A percentile compares a stretch with the other conserved stretches of the same genome.
These are phyloP conservation scores for Spinus olivaceus DNA, from an alignment of 2,797 vertebrate species.

Conservation along the genomic window DNA sequence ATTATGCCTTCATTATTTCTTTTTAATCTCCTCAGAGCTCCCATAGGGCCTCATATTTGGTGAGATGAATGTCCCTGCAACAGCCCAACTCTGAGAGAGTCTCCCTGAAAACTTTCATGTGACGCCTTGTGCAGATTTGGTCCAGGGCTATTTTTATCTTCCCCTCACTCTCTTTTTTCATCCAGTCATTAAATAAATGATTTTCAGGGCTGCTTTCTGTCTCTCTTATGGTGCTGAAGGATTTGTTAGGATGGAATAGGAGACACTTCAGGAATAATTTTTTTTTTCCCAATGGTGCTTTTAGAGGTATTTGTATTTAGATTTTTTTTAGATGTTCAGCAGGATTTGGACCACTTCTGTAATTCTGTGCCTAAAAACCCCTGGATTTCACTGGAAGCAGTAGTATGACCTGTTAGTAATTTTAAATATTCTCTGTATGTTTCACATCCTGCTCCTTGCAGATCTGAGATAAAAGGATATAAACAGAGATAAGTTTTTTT, in stretches of 20 bases:
- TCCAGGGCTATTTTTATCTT: constrained; percentile 25
- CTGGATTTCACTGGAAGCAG: neutral
- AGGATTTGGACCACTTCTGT: neutral
- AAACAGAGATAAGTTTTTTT: constrained; percentile 36
- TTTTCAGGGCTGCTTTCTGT: neutral
- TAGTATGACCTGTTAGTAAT: neutral
- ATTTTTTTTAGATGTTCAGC: neutral
- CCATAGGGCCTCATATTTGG: constrained; percentile 64
- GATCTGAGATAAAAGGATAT: constrained; percentile 20
- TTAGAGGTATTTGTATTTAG: neutral
- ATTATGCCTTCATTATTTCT: constrained; percentile 74
- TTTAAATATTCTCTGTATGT: neutral
- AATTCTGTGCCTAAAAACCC: neutral
- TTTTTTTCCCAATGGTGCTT: neutral
- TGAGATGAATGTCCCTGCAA: constrained; percentile 65
- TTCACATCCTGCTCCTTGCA: neutral
- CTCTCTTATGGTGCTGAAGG: neutral
- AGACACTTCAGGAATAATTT: neutral
- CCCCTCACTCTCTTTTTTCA: neutral
- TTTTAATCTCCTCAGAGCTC: constrained; percentile 69
- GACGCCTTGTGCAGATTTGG: neutral
- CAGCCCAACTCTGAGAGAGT: constrained; percentile 35
- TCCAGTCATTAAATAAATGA: neutral
- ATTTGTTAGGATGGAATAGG: neutral
- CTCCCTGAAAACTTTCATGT: constrained; percentile 27